phyloP scores from a whole-genome alignment of 23 tunicate species.

The Trididemnum nubilum region DNA sequence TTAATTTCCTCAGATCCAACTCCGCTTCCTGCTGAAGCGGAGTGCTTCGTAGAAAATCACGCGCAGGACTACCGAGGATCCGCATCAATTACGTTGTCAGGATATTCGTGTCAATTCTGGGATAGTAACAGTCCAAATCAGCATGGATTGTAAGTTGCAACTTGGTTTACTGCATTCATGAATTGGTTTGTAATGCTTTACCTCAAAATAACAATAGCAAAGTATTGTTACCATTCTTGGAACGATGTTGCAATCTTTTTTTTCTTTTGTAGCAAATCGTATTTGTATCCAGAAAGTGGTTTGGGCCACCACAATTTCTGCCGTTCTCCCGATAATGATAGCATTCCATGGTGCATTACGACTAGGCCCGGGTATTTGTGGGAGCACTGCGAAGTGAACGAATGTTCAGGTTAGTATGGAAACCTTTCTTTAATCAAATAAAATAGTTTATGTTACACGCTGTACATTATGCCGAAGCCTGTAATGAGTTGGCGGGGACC shows the following conservation, averaged over 20 bases:
- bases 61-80: conserved; percentile 52
- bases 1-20: neutral
- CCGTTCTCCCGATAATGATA: conserved; percentile 49
- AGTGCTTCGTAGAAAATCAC: conserved; percentile 3
- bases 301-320: conserved; percentile 55
- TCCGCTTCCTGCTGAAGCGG: neutral
- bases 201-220: too few species aligned
- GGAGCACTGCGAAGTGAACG: conserved; percentile 48
- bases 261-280: conserved; percentile 14
- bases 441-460: too few species aligned
- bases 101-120: conserved; percentile 50
- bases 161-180: too few species aligned
- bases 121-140: conserved; percentile 37
- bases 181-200: too few species aligned
- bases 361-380: conserved; percentile 22
- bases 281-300: conserved; percentile 29
- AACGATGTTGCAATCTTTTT: too few species aligned
- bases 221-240: too few species aligned
- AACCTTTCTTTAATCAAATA: too few species aligned
- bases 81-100: conserved; percentile 24
- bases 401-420: conserved; percentile 41
- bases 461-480: too few species aligned
- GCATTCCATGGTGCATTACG: conserved; percentile 54
- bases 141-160: conserved; percentile 43
- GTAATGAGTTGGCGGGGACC: too few species aligned